A percentile compares a stretch with the other conserved stretches of the same genome.
phyloP scores from a whole-genome alignment of 2,113 vertebrate genomes.

The Macroglossus sobrinus region DNA sequence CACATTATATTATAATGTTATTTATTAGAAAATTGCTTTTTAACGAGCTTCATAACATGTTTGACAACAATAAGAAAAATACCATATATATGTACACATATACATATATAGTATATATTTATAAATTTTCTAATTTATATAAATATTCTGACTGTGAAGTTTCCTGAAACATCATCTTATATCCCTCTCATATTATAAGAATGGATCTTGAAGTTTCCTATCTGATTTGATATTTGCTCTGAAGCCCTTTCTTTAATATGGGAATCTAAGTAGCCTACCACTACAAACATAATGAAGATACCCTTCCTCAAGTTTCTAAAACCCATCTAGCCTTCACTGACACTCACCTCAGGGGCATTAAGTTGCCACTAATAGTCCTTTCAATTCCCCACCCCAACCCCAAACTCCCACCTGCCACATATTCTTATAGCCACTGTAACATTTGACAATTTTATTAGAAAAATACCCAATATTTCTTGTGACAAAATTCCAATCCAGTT shows the following conservation, averaged over 20 bases:
- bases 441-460: background rate
- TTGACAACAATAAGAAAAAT: background rate
- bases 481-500: background rate
- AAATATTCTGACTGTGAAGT: background rate
- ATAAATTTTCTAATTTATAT: background rate
- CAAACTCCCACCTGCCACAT: background rate
- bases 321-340: background rate
- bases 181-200: background rate
- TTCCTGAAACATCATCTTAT: background rate
- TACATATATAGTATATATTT: background rate
- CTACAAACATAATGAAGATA: background rate
- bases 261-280: background rate
- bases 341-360: background rate
- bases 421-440: background rate
- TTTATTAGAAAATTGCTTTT: background rate
- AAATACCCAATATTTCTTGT: background rate
- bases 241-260: background rate
- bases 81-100: background rate
- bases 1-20: background rate
- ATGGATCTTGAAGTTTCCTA: background rate
- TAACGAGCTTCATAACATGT: background rate
- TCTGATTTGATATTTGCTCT: background rate
- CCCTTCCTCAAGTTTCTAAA: background rate
- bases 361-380: background rate
- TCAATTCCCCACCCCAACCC: background rate